Percentiles rank a stretch among this genome's conserved stretches.
Conservation (phyloP, 92 coral and sea anemone species). For the Parazoanthus atlanticus region DNA sequence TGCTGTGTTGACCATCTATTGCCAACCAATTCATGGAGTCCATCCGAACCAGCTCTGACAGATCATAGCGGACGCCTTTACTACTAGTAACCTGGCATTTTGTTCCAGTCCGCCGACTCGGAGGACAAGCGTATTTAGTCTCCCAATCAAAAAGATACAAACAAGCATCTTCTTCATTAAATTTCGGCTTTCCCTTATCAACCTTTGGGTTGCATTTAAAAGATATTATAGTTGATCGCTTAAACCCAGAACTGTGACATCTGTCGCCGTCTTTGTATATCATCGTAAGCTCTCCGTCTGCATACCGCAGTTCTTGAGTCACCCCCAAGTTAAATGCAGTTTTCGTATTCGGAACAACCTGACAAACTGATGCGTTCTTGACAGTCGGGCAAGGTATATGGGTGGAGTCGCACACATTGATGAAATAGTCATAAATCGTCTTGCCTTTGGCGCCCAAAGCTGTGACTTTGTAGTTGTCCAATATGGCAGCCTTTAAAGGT, state of each 20-base stretch:
- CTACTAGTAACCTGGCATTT: slow-evolving; percentile 70
- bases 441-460: slow-evolving; percentile 25
- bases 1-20: slow-evolving; percentile 71
- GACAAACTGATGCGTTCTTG: slow-evolving; percentile 80
- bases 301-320: slow-evolving; percentile 68
- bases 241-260: slow-evolving; percentile 69
- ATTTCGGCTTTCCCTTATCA: slow-evolving; percentile 73
- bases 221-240: slow-evolving; percentile 76
- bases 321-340: slow-evolving; percentile 70
- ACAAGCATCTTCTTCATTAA: slow-evolving; percentile 66
- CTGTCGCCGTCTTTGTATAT: slow-evolving; percentile 70
- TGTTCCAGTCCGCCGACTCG: slow-evolving; percentile 89
- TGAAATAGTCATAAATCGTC: slow-evolving; percentile 56
- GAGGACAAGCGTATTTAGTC: slow-evolving; percentile 88
- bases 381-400: slow-evolving; percentile 65
- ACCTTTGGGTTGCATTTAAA: slow-evolving; percentile 72
- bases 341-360: slow-evolving; percentile 50
- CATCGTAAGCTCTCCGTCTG: slow-evolving; percentile 81
- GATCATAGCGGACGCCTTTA: slow-evolving; percentile 69
- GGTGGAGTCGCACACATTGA: slow-evolving; percentile 81
- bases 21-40: slow-evolving; percentile 76
- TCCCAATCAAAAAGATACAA: slow-evolving; percentile 89
- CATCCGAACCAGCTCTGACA: slow-evolving; percentile 79
- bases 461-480: slow-evolving; percentile 61
- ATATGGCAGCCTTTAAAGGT: slow-evolving; percentile 53